A percentile compares a stretch with the other conserved stretches of the same genome.
Evolutionary conservation across 2,113 vertebrate species (phyloP).

Genomic region (Vanacampus margaritifer): DNA sequence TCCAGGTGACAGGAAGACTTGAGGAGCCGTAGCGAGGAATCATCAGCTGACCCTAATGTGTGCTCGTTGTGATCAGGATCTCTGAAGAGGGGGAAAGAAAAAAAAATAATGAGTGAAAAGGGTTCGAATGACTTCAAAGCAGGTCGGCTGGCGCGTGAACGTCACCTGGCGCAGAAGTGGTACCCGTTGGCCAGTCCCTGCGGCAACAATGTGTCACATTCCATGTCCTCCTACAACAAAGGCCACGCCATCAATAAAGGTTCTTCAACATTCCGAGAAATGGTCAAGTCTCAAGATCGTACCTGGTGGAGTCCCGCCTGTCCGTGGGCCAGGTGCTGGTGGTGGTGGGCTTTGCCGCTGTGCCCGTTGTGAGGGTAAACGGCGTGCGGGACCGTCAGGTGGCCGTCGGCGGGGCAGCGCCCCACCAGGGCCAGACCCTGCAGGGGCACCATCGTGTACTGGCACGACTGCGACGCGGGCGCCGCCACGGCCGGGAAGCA

Average conservation of each 20-base stretch:
- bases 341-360: conserved; percentile 69
- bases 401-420: conserved; percentile 69
- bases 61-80: conserved; percentile 54
- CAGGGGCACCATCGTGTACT: conserved; percentile 94
- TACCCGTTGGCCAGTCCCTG: conserved; percentile 70
- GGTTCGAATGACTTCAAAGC: background rate
- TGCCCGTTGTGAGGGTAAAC: conserved; percentile 53
- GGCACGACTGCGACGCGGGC: conserved; percentile 83
- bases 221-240: conserved; percentile 72
- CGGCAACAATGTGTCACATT: conserved; percentile 72
- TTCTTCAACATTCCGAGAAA: background rate
- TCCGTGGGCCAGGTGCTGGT: background rate
- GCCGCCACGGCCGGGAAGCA: conserved; percentile 80
- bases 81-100: background rate
- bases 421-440: conserved; percentile 77
- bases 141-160: background rate
- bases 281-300: background rate
- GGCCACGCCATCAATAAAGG: background rate
- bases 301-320: background rate
- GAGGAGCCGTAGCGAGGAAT: conserved; percentile 76
- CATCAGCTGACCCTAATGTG: conserved; percentile 70
- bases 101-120: background rate
- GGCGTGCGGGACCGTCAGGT: conserved; percentile 47
- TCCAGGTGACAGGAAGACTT: conserved; percentile 64
- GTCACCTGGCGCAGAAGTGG: conserved; percentile 75